Percentiles rank a stretch among this genome's conserved stretches.
These are phyloP conservation scores for Rhingia campestris DNA, from an alignment of 2,888 invertebrate genomes.

Conservation along the genomic window DNA sequence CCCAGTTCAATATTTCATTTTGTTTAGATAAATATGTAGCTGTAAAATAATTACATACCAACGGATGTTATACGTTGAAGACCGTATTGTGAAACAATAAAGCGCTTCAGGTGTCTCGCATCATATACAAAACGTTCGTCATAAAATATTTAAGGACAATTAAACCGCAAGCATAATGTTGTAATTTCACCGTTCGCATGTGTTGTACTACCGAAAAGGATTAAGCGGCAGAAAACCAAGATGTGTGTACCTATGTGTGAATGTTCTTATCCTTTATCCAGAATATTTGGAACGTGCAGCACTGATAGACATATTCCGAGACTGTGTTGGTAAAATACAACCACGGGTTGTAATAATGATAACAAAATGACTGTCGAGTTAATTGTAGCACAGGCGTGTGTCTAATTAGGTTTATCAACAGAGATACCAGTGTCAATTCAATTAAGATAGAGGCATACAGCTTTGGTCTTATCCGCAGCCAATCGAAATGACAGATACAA, in stretches of 20 bases:
- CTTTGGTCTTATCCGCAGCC: slow-evolving; percentile 18
- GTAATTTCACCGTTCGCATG: slow-evolving; percentile 20
- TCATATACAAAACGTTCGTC: slow-evolving; percentile 15
- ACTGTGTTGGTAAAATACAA: too few relatives aligned
- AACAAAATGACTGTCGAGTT: too few relatives aligned
- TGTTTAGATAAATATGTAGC: slow-evolving; percentile 9
- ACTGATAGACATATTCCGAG: slow-evolving; percentile 8
- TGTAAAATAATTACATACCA: slow-evolving; percentile 6
- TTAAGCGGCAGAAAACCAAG: slow-evolving; percentile 13
- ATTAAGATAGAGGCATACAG: neutral
- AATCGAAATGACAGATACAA: slow-evolving; percentile 28
- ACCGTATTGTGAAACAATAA: slow-evolving; percentile 16
- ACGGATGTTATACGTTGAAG: neutral
- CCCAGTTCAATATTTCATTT: slow-evolving; percentile 13
- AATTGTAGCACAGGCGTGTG: neutral
- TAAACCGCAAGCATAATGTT: slow-evolving; percentile 60
- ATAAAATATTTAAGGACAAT: slow-evolving; percentile 66
- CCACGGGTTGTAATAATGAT: too few relatives aligned
- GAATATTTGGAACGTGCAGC: neutral
- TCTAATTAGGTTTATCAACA: neutral
- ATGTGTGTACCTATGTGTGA: neutral
- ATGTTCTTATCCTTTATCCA: slow-evolving; percentile 20
- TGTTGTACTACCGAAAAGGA: slow-evolving; percentile 15
- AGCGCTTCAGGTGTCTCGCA: slow-evolving; percentile 26
- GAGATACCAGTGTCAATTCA: neutral